Percentiles rank a stretch among this genome's conserved stretches.
Evolutionary conservation across 2,113 vertebrate genomes (phyloP).

Genomic region (Mormyrus iriodes): DNA sequence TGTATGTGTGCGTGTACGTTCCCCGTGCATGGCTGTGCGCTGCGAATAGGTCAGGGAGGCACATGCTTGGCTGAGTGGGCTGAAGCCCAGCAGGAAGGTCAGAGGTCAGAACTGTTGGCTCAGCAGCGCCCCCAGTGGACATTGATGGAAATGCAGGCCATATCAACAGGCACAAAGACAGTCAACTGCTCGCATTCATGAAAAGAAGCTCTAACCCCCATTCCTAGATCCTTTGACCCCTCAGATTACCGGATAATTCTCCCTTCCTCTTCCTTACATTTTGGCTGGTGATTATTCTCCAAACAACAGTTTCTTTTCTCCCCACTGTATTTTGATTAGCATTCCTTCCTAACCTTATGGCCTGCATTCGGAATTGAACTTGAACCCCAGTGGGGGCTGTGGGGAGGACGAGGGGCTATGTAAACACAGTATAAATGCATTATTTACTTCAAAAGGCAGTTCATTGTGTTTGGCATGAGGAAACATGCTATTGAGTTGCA

Average conservation of each 20-base stretch:
- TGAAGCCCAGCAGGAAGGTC: slow-evolving; percentile 9
- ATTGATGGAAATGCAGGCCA: not conserved
- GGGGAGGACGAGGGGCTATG: not conserved
- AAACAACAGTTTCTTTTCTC: not conserved
- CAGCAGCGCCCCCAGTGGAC: not conserved
- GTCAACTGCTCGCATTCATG: not conserved
- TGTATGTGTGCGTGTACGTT: not conserved
- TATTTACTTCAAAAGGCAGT: slow-evolving; percentile 8
- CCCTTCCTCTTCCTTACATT: not conserved
- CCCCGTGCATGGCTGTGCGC: not conserved
- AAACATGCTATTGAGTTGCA: not conserved
- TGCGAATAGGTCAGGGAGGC: not conserved
- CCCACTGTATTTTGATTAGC: not conserved
- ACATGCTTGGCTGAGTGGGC: slow-evolving; percentile 10
- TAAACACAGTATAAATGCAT: not conserved
- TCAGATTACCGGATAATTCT: not conserved
- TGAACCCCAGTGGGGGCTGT: not conserved
- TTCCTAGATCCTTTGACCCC: not conserved
- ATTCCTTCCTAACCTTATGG: not conserved
- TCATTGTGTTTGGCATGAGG: not conserved
- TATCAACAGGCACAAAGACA: not conserved
- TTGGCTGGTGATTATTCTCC: not conserved
- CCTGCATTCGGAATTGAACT: not conserved
- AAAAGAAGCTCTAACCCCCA: not conserved
- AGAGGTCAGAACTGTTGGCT: not conserved